Evolutionary conservation across 2,797 vertebrate species (phyloP).

Genomic region (Sebastiscus tertius): DNA sequence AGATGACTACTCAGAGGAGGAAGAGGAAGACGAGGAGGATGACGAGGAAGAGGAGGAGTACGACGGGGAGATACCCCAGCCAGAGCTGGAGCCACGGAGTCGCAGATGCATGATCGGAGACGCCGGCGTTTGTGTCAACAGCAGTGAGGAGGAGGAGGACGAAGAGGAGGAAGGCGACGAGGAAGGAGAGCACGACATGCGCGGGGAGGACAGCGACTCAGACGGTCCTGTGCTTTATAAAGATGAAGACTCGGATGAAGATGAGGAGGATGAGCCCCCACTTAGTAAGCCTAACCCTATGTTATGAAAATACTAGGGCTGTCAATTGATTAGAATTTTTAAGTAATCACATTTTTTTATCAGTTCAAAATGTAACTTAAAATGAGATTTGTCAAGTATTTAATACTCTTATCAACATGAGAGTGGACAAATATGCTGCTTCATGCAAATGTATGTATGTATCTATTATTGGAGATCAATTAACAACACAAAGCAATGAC

Average conservation of each 20-base stretch:
- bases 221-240: slow-evolving; percentile 94
- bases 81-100: slow-evolving; percentile 81
- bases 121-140: slow-evolving; percentile 84
- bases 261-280: slow-evolving; percentile 85
- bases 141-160: slow-evolving; percentile 84
- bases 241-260: slow-evolving; percentile 94
- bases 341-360: too few species aligned
- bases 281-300: slow-evolving; percentile 72
- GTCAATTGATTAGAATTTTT: too few species aligned
- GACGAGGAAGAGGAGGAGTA: slow-evolving; percentile 83
- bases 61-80: slow-evolving; percentile 82
- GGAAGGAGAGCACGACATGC: slow-evolving; percentile 80
- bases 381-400: too few species aligned
- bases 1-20: slow-evolving; percentile 94
- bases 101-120: slow-evolving; percentile 87
- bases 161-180: slow-evolving; percentile 71
- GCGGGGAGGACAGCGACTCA: slow-evolving; percentile 90
- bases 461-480: too few species aligned
- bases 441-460: too few species aligned
- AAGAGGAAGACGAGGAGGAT: slow-evolving; percentile 81
- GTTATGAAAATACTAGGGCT: background rate
- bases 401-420: too few species aligned
- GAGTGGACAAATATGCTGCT: too few species aligned
- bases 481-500: too few species aligned
- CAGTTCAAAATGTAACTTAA: too few species aligned